Evolutionary conservation across 1,140 invertebrate species (phyloP), one percentile per base, ranked within the genome.

Genomic region (Proctacanthus coquilletti): DNA sequence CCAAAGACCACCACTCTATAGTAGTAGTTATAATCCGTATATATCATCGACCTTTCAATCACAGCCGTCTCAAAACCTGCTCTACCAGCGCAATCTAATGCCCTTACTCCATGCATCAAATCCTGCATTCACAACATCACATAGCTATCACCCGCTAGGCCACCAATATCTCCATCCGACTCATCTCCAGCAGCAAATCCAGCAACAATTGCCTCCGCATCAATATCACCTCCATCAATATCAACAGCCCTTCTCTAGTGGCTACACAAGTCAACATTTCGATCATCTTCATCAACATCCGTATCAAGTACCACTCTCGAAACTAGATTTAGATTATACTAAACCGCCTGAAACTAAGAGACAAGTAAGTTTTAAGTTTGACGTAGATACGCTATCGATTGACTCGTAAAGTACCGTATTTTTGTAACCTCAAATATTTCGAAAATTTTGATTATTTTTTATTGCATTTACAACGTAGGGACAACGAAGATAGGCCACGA

Each of bases 321-420:
- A 60, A 60, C 50, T 60, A 56, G 57, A 60, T 52, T 60, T 60
- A 60, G 57, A 60, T 56, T 60, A 60, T 43, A 52, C 52, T 47
- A 60, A 60, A 58, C 50, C 54, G 48, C 44, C 50, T 49, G 57
- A 60, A 55, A 53, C 51, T 50, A 60, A 60, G 48, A 53, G 57
- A 58, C 57, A 60, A 60, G 57, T 60, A 60, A 60, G 57, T 60
- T 60, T 60, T 56, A 60, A 60, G 55, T 60, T 60, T 60, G 57
- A 60, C 44, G 57, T 60, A 60, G 57, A 60, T 50, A 56, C 53
- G 50, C 49, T 60, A 47, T 60, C 57, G 38, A 46, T 60, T 55
- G 56, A 60, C 43, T 60, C 54, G 41, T 60, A 60, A 53, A 45
- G n/a, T n/a, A n/a, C n/a, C n/a, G n/a, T n/a, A n/a, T n/a, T n/a